These are phyloP conservation scores for Chrysina gloriosa DNA, from an alignment of 2,888 invertebrate species.

Conservation along the genomic window DNA sequence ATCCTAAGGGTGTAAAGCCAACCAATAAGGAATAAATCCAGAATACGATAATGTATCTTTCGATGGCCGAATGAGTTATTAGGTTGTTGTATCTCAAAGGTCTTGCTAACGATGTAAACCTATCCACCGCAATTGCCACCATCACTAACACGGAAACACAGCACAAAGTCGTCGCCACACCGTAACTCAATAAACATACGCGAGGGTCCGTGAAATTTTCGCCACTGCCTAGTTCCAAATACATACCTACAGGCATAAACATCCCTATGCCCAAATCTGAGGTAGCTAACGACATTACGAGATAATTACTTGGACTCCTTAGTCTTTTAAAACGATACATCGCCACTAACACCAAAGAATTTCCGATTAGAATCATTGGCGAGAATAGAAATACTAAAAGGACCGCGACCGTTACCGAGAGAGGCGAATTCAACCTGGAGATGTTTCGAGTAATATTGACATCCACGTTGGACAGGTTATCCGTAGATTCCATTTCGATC, in stretches of 20 bases:
- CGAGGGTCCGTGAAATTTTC: conserved; percentile 63
- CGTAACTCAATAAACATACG: conserved; percentile 70
- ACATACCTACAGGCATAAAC: conserved; percentile 71
- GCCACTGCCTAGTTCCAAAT: conserved; percentile 68
- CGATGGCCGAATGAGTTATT: conserved; percentile 72
- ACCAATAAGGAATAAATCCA: conserved; percentile 71
- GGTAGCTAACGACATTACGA: conserved; percentile 71
- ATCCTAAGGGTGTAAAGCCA: conserved; percentile 69
- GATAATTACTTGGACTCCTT: conserved; percentile 72
- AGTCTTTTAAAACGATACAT: conserved; percentile 72
- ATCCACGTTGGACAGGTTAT: conserved; percentile 57
- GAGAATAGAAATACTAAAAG: conserved; percentile 68
- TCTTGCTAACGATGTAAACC: conserved; percentile 71
- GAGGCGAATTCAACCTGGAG: conserved; percentile 61
- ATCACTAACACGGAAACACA: conserved; percentile 72
- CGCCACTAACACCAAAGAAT: conserved; percentile 70
- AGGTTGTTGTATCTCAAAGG: conserved; percentile 74
- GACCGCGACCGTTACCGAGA: conserved; percentile 66
- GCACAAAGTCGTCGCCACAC: conserved; percentile 69
- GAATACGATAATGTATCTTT: conserved; percentile 69
- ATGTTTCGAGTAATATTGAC: conserved; percentile 58
- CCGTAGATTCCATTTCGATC: conserved; percentile 53
- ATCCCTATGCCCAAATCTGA: conserved; percentile 72
- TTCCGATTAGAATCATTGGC: conserved; percentile 71
- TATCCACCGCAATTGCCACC: conserved; percentile 73